Base-by-base conservation (phyloP, 2,113 vertebrate genomes). In the Sporophila hypoxantha region DNA sequence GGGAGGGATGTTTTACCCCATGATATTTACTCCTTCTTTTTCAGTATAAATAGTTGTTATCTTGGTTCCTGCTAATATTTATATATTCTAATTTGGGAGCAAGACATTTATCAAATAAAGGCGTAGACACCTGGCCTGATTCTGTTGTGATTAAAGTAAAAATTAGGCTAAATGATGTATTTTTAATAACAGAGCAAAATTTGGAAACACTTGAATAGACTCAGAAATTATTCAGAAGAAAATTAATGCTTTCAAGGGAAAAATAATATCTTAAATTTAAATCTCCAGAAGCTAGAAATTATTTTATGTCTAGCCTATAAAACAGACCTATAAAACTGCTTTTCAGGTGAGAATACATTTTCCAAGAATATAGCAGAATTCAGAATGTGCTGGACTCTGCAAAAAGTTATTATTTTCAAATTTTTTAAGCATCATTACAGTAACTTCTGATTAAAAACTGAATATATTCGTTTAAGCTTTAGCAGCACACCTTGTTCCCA, bases 91-190 rank as follows among this genome's bases (percentile, higher is more conserved):
- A 22, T 81, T 29, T 59, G 29, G 17, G 82, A 73, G 64, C n/a
- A 59, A 85, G 74, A 20, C 10, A 27, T 90, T 71, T 82, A 39
- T 89, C 66, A 76, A 49, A 62, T 46, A 55, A 75, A 77, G 50
- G 23, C 3, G 4, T 15, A 87, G 55, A 36, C 12, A 71, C 15
- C 27, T 69, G 85, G 20, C 66, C 76, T 50, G n/a, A 55, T 88
- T 94, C 69, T 88, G 49, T 85, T 90, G 56, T 9, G 61, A 71
- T 85, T 87, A 50, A 89, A 90, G 73, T 9, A 85, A 71, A 93
- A 90, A 73, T 62, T 36, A 66, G 59, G 41, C 23, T 71, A 80
- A 90, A 20, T 74, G 8, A 70, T 89, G 32, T 39, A 52, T 46
- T 89, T 69, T 80, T 94, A 89, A 85, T 83, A 89, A 42, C 36